These are phyloP conservation scores for Champsocephalus gunnari DNA, from an alignment of 2,797 vertebrate genomes.

Conservation along the genomic window DNA sequence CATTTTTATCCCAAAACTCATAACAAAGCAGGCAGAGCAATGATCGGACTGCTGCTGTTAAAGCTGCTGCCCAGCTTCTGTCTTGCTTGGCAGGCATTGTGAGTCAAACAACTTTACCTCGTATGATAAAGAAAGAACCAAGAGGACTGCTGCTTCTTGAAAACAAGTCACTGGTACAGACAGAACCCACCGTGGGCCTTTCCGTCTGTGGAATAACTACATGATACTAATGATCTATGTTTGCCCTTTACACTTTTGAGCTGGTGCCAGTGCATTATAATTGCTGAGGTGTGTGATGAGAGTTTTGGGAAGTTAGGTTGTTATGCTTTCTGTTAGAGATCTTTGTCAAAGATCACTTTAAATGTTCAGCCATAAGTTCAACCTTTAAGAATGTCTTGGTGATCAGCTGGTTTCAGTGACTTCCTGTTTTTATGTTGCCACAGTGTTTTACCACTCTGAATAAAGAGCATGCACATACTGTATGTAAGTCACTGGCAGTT, in stretches of 20 bases:
- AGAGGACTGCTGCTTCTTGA: constrained; percentile 8
- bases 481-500: neutral
- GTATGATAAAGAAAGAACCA: constrained; percentile 19
- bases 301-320: neutral
- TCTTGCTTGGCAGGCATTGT: constrained; percentile 6
- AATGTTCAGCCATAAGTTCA: too few species aligned
- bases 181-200: neutral
- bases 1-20: constrained; percentile 12
- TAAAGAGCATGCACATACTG: neutral
- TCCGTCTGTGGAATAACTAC: constrained; percentile 6
- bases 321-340: neutral
- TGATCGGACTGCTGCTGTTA: neutral
- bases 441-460: neutral
- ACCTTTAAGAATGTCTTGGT: neutral
- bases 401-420: neutral
- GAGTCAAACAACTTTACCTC: neutral
- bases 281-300: neutral
- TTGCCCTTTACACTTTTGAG: too few species aligned
- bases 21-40: constrained; percentile 1
- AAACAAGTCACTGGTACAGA: constrained; percentile 2
- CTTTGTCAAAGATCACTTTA: neutral
- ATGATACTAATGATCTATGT: too few species aligned
- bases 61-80: constrained; percentile 27
- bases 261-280: neutral
- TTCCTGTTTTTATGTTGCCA: neutral